A percentile compares a stretch with the other conserved stretches of the same genome.
Conservation (phyloP, 1,140 invertebrate species). For the Brachionus sp. region DNA sequence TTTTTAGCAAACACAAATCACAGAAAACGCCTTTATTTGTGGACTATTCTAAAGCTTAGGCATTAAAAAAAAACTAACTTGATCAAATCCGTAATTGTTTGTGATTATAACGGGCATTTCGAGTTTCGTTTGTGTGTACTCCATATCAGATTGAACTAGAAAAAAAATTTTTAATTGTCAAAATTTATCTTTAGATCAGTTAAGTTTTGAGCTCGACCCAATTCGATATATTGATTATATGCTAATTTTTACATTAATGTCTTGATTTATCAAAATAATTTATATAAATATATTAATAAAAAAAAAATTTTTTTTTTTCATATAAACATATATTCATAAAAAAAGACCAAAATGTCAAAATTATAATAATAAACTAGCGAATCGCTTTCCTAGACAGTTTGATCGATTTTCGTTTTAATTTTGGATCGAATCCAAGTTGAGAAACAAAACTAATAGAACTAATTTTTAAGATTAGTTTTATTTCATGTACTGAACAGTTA, state of each 20-base stretch:
- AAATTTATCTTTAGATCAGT: conserved; percentile 18
- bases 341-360: conserved; percentile 34
- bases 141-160: not conserved
- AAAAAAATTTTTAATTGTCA: conserved; percentile 25
- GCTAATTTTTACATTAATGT: not conserved
- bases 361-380: conserved; percentile 34
- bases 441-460: not conserved
- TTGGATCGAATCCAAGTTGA: conserved; percentile 12
- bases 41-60: not conserved
- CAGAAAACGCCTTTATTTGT: not conserved
- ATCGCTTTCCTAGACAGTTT: conserved; percentile 6
- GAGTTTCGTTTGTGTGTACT: not conserved
- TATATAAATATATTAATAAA: not conserved
- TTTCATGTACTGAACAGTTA: not conserved
- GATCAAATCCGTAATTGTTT: not conserved
- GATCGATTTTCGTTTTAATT: conserved; percentile 1
- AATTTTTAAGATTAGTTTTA: not conserved
- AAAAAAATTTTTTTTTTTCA: not conserved
- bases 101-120: not conserved
- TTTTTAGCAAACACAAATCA: not conserved
- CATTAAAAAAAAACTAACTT: not conserved
- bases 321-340: not conserved
- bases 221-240: conserved; percentile 6
- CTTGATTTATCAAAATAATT: not conserved
- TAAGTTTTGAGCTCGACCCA: conserved; percentile 3